Base-by-base conservation (phyloP, 2,888 invertebrate species). In the Scaptomyza cyrtandrae region DNA sequence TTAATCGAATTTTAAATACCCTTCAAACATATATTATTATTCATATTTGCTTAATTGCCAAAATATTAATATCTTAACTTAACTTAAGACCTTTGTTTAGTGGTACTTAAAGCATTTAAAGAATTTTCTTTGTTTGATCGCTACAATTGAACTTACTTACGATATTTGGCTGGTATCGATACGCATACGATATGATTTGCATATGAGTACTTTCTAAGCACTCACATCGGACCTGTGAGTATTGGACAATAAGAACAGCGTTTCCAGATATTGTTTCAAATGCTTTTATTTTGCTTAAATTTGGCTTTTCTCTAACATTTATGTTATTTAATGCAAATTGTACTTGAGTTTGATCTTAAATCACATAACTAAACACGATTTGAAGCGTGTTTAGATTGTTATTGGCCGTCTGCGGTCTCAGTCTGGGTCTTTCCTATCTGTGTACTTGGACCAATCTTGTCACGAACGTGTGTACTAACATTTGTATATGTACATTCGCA, bases 401-500 rank as follows among this genome's bases (percentile, higher is more conserved):
- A 41, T 41, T 41, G 41, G 16, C 44, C 27, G 43, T 55, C 56
- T 69, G 61, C 57, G 50, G 46, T 19, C 50, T 63, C 57, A 66
- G 56, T 58, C 6, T 16, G 4, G 7, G 14, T 31, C 7, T 48
- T 48, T 16, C 31, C 33, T 29, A 16, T 6, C 49, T 19, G 61
- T 60, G 85, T 65, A 65, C 80, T 79, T 86, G 73, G 83, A 62
- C 80, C 68, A 77, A 83, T 81, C 86, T 86, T 80, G 86, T 81
- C 84, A 86, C 86, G 81, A 81, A n/a, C 13, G 11, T 4, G 77
- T 58, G 59, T 39, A 24, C 1, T 4, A 6, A 9, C 0, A 16
- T 16, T 6, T 14, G 11, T 5, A 2, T 27, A 39, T 2, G 27
- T 19, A 27, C 7, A 33, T 19, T 31, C 19, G 45, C 11, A 57